Evolutionary conservation across 2,888 invertebrate genomes (phyloP).

Genomic region (Tenthredo mesomela): DNA sequence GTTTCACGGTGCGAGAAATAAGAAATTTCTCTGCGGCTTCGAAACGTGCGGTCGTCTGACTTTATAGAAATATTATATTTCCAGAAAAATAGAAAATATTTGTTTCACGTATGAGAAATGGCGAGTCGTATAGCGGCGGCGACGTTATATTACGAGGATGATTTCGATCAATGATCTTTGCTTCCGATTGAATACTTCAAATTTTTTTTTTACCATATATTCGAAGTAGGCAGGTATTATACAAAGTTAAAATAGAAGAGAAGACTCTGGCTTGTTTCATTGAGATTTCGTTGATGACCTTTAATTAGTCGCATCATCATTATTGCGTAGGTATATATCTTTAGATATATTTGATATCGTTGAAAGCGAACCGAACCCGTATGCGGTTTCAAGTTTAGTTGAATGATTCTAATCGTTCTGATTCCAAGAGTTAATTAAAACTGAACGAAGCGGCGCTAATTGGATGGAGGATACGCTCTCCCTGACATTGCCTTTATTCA

Average conservation of each 20-base stretch:
- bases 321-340: not conserved
- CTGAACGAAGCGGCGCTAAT: slow-evolving; percentile 22
- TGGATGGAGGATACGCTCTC: slow-evolving; percentile 14
- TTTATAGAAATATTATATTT: slow-evolving; percentile 17
- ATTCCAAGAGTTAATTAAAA: slow-evolving; percentile 30
- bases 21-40: not conserved
- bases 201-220: not conserved
- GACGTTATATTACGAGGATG: not conserved
- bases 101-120: not conserved
- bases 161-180: not conserved
- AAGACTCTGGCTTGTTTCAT: not conserved
- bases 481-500: slow-evolving; percentile 38
- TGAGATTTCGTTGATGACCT: not conserved
- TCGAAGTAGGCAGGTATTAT: not conserved
- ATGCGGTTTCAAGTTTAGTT: slow-evolving; percentile 11
- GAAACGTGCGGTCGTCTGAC: slow-evolving; percentile 20
- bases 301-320: not conserved
- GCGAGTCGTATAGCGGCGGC: not conserved
- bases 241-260: not conserved
- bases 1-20: not conserved
- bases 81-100: slow-evolving; percentile 28
- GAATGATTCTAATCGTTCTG: slow-evolving; percentile 28
- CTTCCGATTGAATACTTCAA: not conserved
- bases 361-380: not conserved
- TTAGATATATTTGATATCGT: not conserved